phyloP scores from a whole-genome alignment of 2,888 invertebrate species.

The Dasysyrphus tricinctus region DNA sequence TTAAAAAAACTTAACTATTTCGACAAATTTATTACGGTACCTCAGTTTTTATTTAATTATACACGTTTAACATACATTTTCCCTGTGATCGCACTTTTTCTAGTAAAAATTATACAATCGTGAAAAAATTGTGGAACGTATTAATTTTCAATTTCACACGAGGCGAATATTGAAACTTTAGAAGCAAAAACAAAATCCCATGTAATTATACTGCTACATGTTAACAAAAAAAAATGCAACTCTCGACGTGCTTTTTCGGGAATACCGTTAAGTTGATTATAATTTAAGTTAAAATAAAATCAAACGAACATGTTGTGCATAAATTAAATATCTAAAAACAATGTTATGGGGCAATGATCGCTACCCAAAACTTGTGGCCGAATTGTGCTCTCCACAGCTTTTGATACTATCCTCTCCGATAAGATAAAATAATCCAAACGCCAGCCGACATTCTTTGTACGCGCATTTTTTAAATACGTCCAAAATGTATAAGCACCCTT shows the following conservation, averaged over 20 bases:
- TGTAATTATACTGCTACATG: slow-evolving; percentile 60
- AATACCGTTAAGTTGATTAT: slow-evolving; percentile 17
- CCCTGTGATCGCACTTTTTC: not conserved
- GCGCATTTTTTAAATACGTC: slow-evolving; percentile 95
- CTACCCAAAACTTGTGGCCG: slow-evolving; percentile 93
- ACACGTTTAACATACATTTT: slow-evolving; percentile 7
- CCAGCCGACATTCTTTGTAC: slow-evolving; percentile 98
- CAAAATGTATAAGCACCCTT: slow-evolving; percentile 96
- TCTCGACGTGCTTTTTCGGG: not conserved
- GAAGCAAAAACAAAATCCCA: slow-evolving; percentile 42
- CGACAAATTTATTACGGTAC: slow-evolving; percentile 68
- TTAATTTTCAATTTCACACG: slow-evolving; percentile 6
- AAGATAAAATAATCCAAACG: slow-evolving; percentile 97
- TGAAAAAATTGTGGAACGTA: slow-evolving; percentile 3
- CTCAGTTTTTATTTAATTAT: slow-evolving; percentile 12
- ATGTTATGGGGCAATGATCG: slow-evolving; percentile 97
- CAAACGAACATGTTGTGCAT: not conserved
- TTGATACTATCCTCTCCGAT: slow-evolving; percentile 90
- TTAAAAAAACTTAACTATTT: slow-evolving; percentile 4
- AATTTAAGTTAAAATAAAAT: slow-evolving; percentile 14
- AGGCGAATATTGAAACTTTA: not conserved
- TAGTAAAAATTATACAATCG: not conserved
- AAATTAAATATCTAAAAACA: slow-evolving; percentile 86
- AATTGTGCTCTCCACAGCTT: slow-evolving; percentile 93
- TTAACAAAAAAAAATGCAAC: not conserved